Base-by-base conservation (phyloP, 2,888 invertebrate genomes). In the Ophion obscuratus region DNA sequence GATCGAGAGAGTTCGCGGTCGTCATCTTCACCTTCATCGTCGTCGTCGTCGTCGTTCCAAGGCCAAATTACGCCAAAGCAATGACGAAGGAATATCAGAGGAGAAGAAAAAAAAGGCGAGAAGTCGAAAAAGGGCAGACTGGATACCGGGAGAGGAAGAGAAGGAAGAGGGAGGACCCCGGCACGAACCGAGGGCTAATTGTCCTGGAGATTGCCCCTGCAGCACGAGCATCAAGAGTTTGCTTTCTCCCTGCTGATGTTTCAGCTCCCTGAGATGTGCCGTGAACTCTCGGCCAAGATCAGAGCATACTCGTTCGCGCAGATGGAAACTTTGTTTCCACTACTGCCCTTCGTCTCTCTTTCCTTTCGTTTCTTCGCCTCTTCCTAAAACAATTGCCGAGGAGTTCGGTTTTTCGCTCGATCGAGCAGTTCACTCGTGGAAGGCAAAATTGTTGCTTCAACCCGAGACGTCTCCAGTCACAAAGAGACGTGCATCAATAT, bases 121-220 rank as follows among this genome's bases (percentile, higher is more conserved):
- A 70, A 71, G 79, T 62, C 68, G 76, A 76, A 86, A 81, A 81
- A 86, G 83, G 74, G 66, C 82, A 61, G 27, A 67, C 61, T 10
- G 59, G 62, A 44, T 14, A 36, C 3, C 61, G 31, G 31, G 36
- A 61, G 81, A 67, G 67, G 62, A 20, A 57, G 84, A 89, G 89
- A 88, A 88, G 88, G 85, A 88, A 89, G 87, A 88, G 90, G 91
- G 91, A 90, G 90, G 92, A 90, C 91, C 91, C 92, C 93, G 92
- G 93, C 94, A 93, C 93, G 93, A 94, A 92, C 92, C 73, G 88
- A 88, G 90, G 91, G 92, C 93, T 93, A 92, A 93, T 93, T 93
- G 93, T 93, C 93, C 92, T 88, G 90, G 90, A 93, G 92, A 92
- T 93, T 93, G 92, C 92, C 90, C 92, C 92, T 88, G 92, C 90